Conservation (phyloP, 2,888 invertebrate genomes). For the Agrilus mali region DNA sequence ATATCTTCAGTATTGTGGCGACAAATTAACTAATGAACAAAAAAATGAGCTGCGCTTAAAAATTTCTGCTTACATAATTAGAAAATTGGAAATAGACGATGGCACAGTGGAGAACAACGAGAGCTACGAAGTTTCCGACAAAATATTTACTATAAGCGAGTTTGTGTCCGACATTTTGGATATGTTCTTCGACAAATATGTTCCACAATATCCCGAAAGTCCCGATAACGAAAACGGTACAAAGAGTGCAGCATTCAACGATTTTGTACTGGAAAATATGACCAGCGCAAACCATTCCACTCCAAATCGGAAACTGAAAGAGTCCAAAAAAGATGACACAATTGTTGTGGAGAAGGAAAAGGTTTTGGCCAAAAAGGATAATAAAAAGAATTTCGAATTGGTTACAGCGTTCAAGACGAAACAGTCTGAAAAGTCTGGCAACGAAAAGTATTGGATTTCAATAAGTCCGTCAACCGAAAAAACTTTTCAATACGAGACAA, state of each 20-base stretch:
- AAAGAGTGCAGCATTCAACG: not conserved
- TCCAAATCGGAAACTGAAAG: slow-evolving; percentile 8
- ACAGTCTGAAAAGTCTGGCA: slow-evolving; percentile 15
- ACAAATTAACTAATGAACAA: slow-evolving; percentile 17
- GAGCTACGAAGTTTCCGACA: slow-evolving; percentile 21
- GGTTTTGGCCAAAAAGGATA: too few relatives aligned
- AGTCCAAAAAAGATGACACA: too few relatives aligned
- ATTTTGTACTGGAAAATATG: slow-evolving; percentile 3
- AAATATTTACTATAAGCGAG: slow-evolving; percentile 27
- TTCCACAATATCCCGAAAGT: not conserved
- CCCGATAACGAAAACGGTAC: not conserved
- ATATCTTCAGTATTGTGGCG: slow-evolving; percentile 20
- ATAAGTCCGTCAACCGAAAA: slow-evolving; percentile 18
- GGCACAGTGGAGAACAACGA: not conserved
- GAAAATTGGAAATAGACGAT: slow-evolving; percentile 19
- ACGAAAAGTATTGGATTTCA: slow-evolving; percentile 30
- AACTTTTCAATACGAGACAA: slow-evolving; percentile 1
- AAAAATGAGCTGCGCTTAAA: slow-evolving; percentile 22
- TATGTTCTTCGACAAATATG: slow-evolving; percentile 20
- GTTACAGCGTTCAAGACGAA: slow-evolving; percentile 23
- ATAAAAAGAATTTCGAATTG: slow-evolving; percentile 5
- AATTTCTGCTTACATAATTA: slow-evolving; percentile 18
- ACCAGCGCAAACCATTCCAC: slow-evolving; percentile 11
- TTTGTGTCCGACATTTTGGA: slow-evolving; percentile 28
- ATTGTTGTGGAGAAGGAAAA: too few relatives aligned